Base-by-base conservation (phyloP, 2,797 vertebrate species). In the Takifugu rubripes region DNA sequence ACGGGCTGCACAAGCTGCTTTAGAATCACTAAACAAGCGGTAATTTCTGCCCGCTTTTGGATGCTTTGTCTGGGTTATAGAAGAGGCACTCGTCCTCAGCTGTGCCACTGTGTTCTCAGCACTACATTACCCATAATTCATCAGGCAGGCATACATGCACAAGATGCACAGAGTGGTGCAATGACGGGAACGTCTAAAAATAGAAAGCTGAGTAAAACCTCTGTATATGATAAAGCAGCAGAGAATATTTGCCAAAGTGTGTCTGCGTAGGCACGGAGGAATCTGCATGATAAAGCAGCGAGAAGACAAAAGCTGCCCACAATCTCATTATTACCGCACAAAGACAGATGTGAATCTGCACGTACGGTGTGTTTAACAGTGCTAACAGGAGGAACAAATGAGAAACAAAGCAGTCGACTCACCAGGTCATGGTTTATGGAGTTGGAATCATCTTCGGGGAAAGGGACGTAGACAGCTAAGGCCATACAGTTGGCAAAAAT, bases 401-500 rank as follows among this genome's bases (percentile, higher is more conserved):
- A 14, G 36, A 40, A 40, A 40, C 36, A 14, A 40, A 14, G 44
- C 16, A 11, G 17, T 64, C 24, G 77, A 95, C 96, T 95, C 90
- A 98, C 97, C 95, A 99, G 94, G 87, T 98, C 96, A 73, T 99
- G 96, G 90, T 98, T 99, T 80, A 92, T 98, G 90, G 96, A 96
- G 92, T 99, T 99, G 77, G 97, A 97, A 91, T 99, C 97, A 84
- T 99, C 97, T 93, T 94, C 93, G 76, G 97, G 96, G 87, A 98
- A 99, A 75, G 97, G 97, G 90, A 98, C 92, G 86, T 98, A 98
- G 90, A 99, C 94, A 93, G 97, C 97, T 98, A 99, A 98, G 95
- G 97, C 97, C 97, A 99, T 96, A 91, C 97, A 99, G 93, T 99
- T 99, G 94, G 97, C 97, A 97, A 99, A 99, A 94, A 99, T 99